A percentile compares a stretch with the other conserved stretches of the same genome.
These are phyloP conservation scores for Thunnus maccoyii DNA, from an alignment of 2,113 vertebrate genomes.

Conservation along the genomic window DNA sequence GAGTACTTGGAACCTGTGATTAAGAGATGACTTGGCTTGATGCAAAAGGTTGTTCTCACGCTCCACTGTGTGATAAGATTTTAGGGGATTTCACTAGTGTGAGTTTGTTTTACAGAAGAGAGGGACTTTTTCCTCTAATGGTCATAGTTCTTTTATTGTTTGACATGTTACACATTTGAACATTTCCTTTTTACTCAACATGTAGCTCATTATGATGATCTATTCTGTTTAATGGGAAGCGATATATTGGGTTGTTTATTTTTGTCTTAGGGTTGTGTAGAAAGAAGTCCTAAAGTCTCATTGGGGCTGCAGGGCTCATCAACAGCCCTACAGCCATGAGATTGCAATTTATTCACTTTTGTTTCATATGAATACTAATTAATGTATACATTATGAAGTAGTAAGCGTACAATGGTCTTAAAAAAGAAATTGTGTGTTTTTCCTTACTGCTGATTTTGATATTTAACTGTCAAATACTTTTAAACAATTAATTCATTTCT, in stretches of 20 bases:
- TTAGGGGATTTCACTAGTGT: neutral
- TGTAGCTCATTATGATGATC: slow-evolving; percentile 11
- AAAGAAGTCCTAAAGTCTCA: slow-evolving; percentile 30
- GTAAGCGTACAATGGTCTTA: slow-evolving; percentile 27
- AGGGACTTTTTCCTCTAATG: neutral
- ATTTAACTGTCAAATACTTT: slow-evolving; percentile 62
- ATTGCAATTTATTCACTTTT: slow-evolving; percentile 54
- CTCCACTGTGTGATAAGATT: neutral
- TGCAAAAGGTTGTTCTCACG: neutral
- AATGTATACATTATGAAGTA: slow-evolving; percentile 64
- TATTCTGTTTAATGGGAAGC: slow-evolving; percentile 10
- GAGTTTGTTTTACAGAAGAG: slow-evolving; percentile 9
- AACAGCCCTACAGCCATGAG: slow-evolving; percentile 37
- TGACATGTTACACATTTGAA: slow-evolving; percentile 13
- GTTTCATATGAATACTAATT: slow-evolving; percentile 65
- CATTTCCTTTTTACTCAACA: slow-evolving; percentile 13
- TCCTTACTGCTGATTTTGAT: slow-evolving; percentile 64
- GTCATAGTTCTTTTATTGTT: neutral
- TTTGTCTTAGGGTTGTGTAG: slow-evolving; percentile 13
- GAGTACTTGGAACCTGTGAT: neutral
- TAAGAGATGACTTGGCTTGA: neutral
- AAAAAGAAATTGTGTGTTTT: slow-evolving; percentile 47
- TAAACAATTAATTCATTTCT: slow-evolving; percentile 71
- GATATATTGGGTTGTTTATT: slow-evolving; percentile 28
- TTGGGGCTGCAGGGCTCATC: neutral